phyloP scores from a whole-genome alignment of 2,888 invertebrate species.

The Catocala fraxini region DNA sequence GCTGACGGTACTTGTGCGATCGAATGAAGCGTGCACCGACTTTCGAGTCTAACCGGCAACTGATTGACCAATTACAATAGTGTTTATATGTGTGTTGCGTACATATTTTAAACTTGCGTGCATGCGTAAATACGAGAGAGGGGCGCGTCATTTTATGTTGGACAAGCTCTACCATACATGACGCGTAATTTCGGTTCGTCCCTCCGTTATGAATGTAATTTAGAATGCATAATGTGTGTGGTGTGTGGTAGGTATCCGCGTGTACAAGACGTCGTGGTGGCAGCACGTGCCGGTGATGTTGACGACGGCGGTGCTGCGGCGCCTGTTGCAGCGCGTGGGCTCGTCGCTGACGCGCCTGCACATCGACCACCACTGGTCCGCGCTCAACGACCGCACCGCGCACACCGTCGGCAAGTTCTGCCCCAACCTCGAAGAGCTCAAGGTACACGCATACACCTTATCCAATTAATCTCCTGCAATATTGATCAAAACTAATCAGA shows the following conservation, averaged over 20 bases:
- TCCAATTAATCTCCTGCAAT: too few species aligned
- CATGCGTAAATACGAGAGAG: too few species aligned
- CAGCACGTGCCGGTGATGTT: slow-evolving; percentile 65
- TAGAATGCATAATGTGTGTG: not conserved
- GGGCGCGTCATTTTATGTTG: too few species aligned
- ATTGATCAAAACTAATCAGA: too few species aligned
- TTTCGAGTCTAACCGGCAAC: too few species aligned
- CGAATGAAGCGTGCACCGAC: too few species aligned
- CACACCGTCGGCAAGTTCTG: slow-evolving; percentile 87
- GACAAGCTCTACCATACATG: too few species aligned
- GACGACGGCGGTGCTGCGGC: slow-evolving; percentile 83
- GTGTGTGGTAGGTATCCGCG: slow-evolving; percentile 64
- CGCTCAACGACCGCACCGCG: slow-evolving; percentile 85
- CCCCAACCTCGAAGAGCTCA: slow-evolving; percentile 84
- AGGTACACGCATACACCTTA: slow-evolving; percentile 50
- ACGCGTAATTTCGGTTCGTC: too few species aligned
- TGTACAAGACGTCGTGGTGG: slow-evolving; percentile 82
- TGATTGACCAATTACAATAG: too few species aligned
- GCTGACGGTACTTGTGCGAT: too few species aligned
- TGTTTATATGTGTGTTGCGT: too few species aligned
- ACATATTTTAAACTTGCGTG: too few species aligned
- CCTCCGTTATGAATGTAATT: not conserved
- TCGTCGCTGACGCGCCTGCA: slow-evolving; percentile 78
- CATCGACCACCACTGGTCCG: slow-evolving; percentile 80
- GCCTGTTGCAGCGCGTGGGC: slow-evolving; percentile 84